Evolutionary conservation across 2,888 invertebrate species (phyloP).

Genomic region (Agrochola lychnidis): DNA sequence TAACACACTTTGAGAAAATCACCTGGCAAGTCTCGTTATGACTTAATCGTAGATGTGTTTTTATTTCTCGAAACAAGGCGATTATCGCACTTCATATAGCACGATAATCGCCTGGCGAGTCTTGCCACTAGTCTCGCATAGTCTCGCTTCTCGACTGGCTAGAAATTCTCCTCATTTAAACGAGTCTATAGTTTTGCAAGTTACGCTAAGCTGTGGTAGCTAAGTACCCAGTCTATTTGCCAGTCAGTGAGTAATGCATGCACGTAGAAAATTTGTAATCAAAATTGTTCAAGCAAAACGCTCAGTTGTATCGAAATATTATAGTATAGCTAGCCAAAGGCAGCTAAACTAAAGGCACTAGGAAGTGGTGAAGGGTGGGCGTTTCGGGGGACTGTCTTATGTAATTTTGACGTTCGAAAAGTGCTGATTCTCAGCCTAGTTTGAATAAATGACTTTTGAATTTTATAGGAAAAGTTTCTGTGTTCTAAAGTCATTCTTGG

Average conservation of each 20-base stretch:
- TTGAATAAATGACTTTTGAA: no score
- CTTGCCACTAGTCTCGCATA: background rate
- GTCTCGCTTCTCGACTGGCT: no score
- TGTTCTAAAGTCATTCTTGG: background rate
- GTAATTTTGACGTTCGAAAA: no score
- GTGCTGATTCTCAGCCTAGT: no score
- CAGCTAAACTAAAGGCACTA: no score
- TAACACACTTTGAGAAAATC: background rate
- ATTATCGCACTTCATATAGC: background rate
- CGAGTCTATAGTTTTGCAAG: slow-evolving; percentile 10
- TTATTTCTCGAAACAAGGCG: background rate
- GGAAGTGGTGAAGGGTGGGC: no score
- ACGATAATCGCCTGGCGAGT: background rate
- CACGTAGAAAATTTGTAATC: slow-evolving; percentile 36
- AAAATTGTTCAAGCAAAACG: slow-evolving; percentile 1
- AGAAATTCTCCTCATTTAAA: background rate
- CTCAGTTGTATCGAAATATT: background rate
- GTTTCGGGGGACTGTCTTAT: no score
- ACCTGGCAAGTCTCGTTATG: background rate
- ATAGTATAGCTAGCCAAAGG: no score
- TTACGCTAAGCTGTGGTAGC: background rate
- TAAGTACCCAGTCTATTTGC: background rate
- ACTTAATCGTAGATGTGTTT: background rate
- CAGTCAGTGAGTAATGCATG: background rate
- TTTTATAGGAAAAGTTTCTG: no score